Conservation (phyloP, 2,797 vertebrate species). For the Bovichtus diacanthus region DNA sequence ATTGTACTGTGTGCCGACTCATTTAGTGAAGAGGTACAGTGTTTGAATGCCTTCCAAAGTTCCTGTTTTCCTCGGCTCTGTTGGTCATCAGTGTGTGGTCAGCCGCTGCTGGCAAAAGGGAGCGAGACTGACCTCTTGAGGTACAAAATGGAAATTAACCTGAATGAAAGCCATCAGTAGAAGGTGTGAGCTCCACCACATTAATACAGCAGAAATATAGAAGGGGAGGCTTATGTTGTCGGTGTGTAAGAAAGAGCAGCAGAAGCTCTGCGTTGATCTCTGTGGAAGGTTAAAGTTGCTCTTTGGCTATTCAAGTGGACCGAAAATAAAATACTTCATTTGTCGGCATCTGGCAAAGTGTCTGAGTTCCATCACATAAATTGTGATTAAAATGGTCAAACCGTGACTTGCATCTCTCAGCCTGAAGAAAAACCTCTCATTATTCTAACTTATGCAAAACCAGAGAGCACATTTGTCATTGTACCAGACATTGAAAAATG, state of each 20-base stretch:
- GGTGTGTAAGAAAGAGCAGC: not conserved
- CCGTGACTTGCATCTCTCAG: constrained; percentile 17
- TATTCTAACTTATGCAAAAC: constrained; percentile 53
- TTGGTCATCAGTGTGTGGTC: constrained; percentile 45
- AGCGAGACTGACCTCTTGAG: constrained; percentile 81
- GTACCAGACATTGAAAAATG: constrained; percentile 61
- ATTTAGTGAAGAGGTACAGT: not conserved
- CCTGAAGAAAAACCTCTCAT: constrained; percentile 25
- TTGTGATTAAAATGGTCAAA: constrained; percentile 28
- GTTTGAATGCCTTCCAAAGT: not conserved
- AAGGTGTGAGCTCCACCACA: not conserved
- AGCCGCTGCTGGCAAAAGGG: constrained; percentile 46
- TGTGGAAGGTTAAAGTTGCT: not conserved
- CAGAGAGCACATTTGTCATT: constrained; percentile 55
- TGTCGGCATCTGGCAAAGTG: not conserved
- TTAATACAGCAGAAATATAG: not conserved
- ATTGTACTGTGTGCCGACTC: fast-evolving
- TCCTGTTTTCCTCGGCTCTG: no score
- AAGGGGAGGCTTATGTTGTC: not conserved
- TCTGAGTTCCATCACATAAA: not conserved
- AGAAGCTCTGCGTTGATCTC: not conserved
- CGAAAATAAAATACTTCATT: not conserved
- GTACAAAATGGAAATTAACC: constrained; percentile 56
- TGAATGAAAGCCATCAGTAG: not conserved
- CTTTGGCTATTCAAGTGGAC: not conserved